These are phyloP conservation scores for Enoplosus armatus DNA, from an alignment of 2,797 vertebrate genomes.

Conservation along the genomic window DNA sequence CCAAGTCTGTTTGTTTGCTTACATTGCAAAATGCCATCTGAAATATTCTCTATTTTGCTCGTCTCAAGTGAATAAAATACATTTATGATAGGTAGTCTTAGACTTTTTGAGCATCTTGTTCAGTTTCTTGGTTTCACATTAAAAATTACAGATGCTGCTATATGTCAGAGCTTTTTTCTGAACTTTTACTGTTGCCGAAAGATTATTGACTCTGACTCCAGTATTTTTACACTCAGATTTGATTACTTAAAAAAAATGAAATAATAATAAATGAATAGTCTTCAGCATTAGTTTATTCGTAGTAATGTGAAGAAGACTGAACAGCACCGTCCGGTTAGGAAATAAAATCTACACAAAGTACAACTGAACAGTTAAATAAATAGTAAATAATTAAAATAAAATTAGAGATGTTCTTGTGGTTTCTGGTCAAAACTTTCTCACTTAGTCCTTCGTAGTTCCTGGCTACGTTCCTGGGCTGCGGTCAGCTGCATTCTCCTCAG, in stretches of 20 bases:
- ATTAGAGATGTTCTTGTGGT: neutral
- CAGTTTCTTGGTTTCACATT: neutral
- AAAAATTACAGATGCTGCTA: neutral
- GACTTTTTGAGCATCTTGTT: slow-evolving; percentile 3
- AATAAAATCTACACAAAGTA: neutral
- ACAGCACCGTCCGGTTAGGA: neutral
- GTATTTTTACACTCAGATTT: neutral
- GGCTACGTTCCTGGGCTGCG: neutral
- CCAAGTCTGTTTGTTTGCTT: slow-evolving; percentile 27
- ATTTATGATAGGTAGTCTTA: neutral
- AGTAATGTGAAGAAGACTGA: neutral
- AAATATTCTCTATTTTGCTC: slow-evolving; percentile 6
- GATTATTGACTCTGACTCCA: too few species aligned
- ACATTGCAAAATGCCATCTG: slow-evolving; percentile 1
- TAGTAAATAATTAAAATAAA: neutral
- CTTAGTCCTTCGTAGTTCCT: neutral
- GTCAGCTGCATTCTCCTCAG: neutral
- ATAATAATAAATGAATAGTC: too few species aligned
- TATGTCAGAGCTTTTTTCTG: neutral
- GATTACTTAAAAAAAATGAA: too few species aligned
- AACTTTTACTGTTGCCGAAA: neutral
- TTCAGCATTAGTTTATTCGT: neutral
- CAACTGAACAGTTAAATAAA: neutral
- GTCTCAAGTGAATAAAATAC: neutral
- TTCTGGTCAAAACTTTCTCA: neutral